These are phyloP conservation scores for Hypomesus transpacificus DNA, from an alignment of 2,113 vertebrate genomes.

Conservation along the genomic window DNA sequence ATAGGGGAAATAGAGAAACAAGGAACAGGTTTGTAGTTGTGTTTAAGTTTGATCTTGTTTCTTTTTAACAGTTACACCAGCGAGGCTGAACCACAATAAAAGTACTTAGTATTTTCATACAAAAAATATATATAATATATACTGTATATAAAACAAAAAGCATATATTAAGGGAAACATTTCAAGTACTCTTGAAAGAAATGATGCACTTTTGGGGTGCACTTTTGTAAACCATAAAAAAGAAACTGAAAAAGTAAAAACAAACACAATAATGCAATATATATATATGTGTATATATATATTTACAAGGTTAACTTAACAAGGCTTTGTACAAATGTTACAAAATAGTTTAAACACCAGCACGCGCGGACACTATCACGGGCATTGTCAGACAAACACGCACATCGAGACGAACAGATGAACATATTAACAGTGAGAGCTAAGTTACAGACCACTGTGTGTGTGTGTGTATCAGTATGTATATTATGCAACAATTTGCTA, in stretches of 20 bases:
- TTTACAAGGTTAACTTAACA: slow-evolving; percentile 80
- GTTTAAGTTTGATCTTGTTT: slow-evolving; percentile 46
- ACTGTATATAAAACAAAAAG: slow-evolving; percentile 70
- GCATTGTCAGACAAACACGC: slow-evolving; percentile 34
- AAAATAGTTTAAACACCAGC: slow-evolving; percentile 64
- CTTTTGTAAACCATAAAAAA: slow-evolving; percentile 77
- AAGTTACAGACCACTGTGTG: slow-evolving; percentile 34
- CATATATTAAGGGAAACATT: slow-evolving; percentile 72
- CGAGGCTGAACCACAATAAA: slow-evolving; percentile 67
- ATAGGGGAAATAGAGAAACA: slow-evolving; percentile 64
- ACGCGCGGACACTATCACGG: slow-evolving; percentile 48
- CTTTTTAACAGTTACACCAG: slow-evolving; percentile 63
- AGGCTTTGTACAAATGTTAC: slow-evolving; percentile 82
- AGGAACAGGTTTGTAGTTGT: slow-evolving; percentile 46
- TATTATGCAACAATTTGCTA: slow-evolving; percentile 3
- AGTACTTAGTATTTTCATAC: slow-evolving; percentile 66
- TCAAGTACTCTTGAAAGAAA: slow-evolving; percentile 79
- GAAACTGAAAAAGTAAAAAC: slow-evolving; percentile 55
- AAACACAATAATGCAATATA: slow-evolving; percentile 64
- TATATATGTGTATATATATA: slow-evolving; percentile 66
- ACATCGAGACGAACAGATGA: slow-evolving; percentile 1
- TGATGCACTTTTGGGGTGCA: slow-evolving; percentile 61
- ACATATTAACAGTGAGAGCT: slow-evolving; percentile 44
- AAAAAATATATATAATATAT: slow-evolving; percentile 71
- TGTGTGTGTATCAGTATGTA: slow-evolving; percentile 14